Base-by-base conservation (phyloP, 2,797 vertebrate species). In the Aratinga solstitialis region DNA sequence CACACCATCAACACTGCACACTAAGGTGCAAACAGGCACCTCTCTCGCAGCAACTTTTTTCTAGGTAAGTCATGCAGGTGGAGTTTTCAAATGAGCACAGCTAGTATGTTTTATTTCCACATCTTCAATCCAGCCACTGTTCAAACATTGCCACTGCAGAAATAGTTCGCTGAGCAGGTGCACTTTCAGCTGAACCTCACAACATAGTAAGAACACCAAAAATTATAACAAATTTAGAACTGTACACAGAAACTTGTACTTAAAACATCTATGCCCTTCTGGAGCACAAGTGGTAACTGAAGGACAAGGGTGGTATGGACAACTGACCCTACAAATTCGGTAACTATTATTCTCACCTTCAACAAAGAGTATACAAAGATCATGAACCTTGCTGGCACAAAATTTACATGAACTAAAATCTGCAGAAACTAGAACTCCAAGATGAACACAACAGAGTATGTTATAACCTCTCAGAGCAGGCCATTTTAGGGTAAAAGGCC, bases 41-140 rank as follows among this genome's bases (percentile, higher is more conserved):
- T 58, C 26, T 8, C 42, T 38, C 0, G 0, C 0, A 59, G 10
- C 17, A 29, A 0, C 1, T 19, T 32, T 53, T 48, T 51, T 48
- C 10, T 2, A n/a, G 12, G 22, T 13, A 48, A 48, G 45, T n/a
- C 2, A 38, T 1, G 2, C 1, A 1, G 36, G 27, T 36, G 9
- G 38, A 68, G 36, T 34, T 84, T 78, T 21, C 53, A 78, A 59
- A 47, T 19, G 9, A 75, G 27, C 18, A 48, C 9, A 69, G 29
- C 2, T 23, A 65, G 2, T 3, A 1, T 27, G 7, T 42, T 73
- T 45, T 40, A 30, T 34, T 73, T 80, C 11, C 14, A n/a, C 7
- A 20, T 4, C 7, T 72, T 82, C 26, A 79, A 66, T 27, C 12
- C 27, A 54, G 10, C 4, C 21, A 61, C 11, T 47, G 50, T 66